phyloP scores from a whole-genome alignment of 1,140 invertebrate genomes.

The Tigriopus japonicus region DNA sequence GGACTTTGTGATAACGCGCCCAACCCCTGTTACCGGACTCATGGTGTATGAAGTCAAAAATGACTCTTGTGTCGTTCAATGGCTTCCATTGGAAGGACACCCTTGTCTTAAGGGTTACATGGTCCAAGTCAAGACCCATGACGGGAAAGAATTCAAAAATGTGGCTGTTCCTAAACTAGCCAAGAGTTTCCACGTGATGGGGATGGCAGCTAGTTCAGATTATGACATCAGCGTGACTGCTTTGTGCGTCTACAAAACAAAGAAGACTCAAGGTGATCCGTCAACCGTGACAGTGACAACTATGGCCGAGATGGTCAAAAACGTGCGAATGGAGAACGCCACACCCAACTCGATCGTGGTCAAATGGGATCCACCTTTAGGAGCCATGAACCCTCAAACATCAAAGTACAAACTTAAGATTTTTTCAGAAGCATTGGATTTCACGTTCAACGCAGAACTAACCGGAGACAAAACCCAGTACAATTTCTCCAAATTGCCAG shows the following conservation, averaged over 20 bases:
- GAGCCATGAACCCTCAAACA: neutral
- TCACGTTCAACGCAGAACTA: neutral
- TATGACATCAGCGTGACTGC: neutral
- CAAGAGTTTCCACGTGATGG: neutral
- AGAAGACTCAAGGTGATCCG: no score
- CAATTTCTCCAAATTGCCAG: neutral
- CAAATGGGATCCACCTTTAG: neutral
- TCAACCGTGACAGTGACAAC: neutral
- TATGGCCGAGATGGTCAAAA: neutral
- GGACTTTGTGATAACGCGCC: neutral
- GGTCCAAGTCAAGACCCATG: neutral
- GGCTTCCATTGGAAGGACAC: conserved; percentile 4
- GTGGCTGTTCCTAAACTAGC: neutral
- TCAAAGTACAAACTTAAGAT: neutral
- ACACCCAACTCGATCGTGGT: neutral
- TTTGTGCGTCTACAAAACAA: neutral
- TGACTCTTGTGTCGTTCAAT: neutral
- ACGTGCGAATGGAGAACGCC: neutral
- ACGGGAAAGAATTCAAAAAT: neutral
- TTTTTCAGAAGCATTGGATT: neutral
- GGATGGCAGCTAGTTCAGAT: neutral
- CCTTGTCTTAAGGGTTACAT: conserved; percentile 3
- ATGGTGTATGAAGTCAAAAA: neutral
- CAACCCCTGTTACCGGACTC: neutral
- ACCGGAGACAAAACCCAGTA: neutral